phyloP scores from a whole-genome alignment of 2,797 vertebrate species.

The Acanthurus lineatus region DNA sequence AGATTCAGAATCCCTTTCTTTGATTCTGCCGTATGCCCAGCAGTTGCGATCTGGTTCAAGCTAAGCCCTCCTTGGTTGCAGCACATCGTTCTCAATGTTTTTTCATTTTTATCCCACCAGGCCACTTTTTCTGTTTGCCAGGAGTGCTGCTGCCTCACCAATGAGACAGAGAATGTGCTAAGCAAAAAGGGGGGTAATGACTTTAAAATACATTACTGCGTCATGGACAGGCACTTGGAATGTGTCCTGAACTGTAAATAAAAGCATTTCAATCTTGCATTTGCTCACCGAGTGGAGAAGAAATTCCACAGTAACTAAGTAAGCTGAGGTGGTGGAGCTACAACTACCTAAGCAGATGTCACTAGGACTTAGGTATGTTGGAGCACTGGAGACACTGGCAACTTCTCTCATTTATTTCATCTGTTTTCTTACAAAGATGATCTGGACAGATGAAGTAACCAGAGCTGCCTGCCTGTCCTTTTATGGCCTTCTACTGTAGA shows the following conservation, averaged over 20 bases:
- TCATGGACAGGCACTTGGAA: constrained; percentile 80
- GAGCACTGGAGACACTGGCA: constrained; percentile 71
- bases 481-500: constrained; percentile 55
- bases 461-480: constrained; percentile 63
- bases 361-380: constrained; percentile 73
- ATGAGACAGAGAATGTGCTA: constrained; percentile 61
- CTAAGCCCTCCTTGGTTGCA: constrained; percentile 56
- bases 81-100: constrained; percentile 59
- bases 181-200: constrained; percentile 74
- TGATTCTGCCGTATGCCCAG: constrained; percentile 55
- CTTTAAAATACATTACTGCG: constrained; percentile 80
- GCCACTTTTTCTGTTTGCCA: constrained; percentile 61
- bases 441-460: constrained; percentile 74
- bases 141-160: constrained; percentile 58
- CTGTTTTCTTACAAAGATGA: constrained; percentile 73
- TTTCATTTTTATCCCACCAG: constrained; percentile 49
- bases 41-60: constrained; percentile 41
- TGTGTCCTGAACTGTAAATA: constrained; percentile 81
- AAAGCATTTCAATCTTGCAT: constrained; percentile 81
- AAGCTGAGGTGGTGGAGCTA: constrained; percentile 71
- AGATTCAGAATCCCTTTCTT: constrained; percentile 45
- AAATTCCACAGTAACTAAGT: constrained; percentile 83
- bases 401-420: constrained; percentile 70
- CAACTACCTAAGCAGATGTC: constrained; percentile 86
- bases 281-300: constrained; percentile 64